phyloP scores from a whole-genome alignment of 2,113 vertebrate species.

The Pseudorasbora parva region DNA sequence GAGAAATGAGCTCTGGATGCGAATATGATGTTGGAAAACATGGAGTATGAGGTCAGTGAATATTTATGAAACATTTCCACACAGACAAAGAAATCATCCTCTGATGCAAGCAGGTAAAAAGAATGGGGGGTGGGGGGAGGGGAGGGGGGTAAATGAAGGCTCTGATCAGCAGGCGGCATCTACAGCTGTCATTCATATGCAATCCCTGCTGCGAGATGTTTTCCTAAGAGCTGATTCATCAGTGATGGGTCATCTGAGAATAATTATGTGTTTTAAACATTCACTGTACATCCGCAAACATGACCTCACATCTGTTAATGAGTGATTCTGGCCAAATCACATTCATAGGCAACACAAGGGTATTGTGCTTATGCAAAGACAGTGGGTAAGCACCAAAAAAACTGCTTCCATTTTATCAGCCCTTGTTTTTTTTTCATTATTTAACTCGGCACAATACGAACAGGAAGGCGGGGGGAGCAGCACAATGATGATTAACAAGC shows the following conservation, averaged over 20 bases:
- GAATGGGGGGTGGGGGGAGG: too few species aligned
- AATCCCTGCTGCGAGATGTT: not conserved
- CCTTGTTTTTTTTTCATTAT: not conserved
- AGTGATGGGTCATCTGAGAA: slow-evolving; percentile 1
- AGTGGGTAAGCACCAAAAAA: slow-evolving; percentile 52
- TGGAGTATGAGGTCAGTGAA: not conserved
- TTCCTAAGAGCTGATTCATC: not conserved
- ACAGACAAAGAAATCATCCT: not conserved
- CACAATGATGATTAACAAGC: slow-evolving; percentile 68
- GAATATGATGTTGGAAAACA: slow-evolving; percentile 1
- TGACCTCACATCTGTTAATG: slow-evolving; percentile 10
- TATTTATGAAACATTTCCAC: slow-evolving; percentile 29
- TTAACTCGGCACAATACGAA: slow-evolving; percentile 16
- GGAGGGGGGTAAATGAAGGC: not conserved
- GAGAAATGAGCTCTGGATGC: slow-evolving; percentile 16
- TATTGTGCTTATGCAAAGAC: slow-evolving; percentile 39
- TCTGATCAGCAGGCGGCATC: not conserved
- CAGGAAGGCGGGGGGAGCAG: not conserved
- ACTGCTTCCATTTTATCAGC: slow-evolving; percentile 31
- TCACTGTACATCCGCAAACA: slow-evolving; percentile 35
- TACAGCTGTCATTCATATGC: slow-evolving; percentile 11
- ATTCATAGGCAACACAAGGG: slow-evolving; percentile 56
- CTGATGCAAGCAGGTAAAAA: not conserved
- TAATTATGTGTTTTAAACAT: not conserved
- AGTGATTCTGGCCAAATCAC: slow-evolving; percentile 49